Evolutionary conservation across 2,797 vertebrate genomes (phyloP).

Genomic region (Rhabdomys pumilio): DNA sequence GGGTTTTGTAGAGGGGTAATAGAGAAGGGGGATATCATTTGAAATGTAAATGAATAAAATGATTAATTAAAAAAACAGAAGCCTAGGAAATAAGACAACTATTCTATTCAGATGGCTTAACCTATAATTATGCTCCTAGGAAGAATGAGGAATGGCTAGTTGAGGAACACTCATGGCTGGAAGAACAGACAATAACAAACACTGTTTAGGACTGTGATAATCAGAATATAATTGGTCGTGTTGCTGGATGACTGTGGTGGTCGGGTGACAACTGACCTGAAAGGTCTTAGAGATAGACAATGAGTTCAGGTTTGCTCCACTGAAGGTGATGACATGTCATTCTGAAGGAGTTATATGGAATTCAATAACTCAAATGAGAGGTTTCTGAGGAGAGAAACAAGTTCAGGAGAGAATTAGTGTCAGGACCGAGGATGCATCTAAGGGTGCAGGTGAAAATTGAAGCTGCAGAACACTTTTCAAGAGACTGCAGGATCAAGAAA

Average conservation of each 20-base stretch:
- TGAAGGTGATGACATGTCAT: background rate
- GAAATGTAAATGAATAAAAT: background rate
- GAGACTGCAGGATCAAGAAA: background rate
- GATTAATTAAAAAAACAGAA: background rate
- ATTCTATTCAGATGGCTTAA: background rate
- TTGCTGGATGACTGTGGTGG: background rate
- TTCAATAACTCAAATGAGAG: background rate
- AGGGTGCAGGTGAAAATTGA: background rate
- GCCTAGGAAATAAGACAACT: background rate
- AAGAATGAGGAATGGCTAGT: background rate
- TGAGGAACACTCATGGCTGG: background rate
- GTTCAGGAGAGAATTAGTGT: background rate
- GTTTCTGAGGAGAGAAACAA: slow-evolving; percentile 25
- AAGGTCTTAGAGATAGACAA: background rate
- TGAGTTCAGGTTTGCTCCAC: background rate
- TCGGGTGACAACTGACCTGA: background rate
- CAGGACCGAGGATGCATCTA: background rate
- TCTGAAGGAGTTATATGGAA: background rate
- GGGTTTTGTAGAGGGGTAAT: background rate
- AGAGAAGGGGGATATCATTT: background rate
- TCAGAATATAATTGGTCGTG: background rate
- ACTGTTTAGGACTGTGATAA: background rate
- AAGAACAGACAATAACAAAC: background rate
- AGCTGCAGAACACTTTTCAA: background rate
- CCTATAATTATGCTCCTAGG: background rate